phyloP scores from a whole-genome alignment of 1,140 invertebrate species.

The Macrocentrus cingulum region DNA sequence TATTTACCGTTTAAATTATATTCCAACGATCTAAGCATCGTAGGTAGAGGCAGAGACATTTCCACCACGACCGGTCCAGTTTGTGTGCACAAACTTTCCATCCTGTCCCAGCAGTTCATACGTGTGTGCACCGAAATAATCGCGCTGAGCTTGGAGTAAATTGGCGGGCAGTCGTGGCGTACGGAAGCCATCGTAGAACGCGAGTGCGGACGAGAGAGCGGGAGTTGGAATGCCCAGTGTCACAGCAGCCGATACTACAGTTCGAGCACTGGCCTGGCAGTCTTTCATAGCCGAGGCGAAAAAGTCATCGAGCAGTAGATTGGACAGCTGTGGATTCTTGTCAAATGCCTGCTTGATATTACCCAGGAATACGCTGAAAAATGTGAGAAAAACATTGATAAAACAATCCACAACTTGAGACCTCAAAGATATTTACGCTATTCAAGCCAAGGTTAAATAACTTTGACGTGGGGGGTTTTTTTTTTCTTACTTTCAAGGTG shows the following conservation, averaged over 20 bases:
- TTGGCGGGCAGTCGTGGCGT: slow-evolving; percentile 83
- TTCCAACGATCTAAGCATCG: slow-evolving; percentile 75
- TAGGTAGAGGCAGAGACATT: slow-evolving; percentile 96
- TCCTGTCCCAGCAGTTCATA: slow-evolving; percentile 89
- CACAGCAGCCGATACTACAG: slow-evolving; percentile 67
- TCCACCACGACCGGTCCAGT: slow-evolving; percentile 98
- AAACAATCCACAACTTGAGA: slow-evolving; percentile 5
- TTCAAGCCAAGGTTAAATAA: too few species aligned
- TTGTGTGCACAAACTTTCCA: slow-evolving; percentile 93
- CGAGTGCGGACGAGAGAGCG: slow-evolving; percentile 87
- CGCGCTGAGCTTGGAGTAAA: slow-evolving; percentile 91
- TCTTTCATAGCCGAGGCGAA: slow-evolving; percentile 83
- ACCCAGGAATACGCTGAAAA: slow-evolving; percentile 84
- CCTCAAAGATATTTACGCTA: neutral
- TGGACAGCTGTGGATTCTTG: slow-evolving; percentile 84
- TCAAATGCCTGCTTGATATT: slow-evolving; percentile 97
- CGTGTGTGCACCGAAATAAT: slow-evolving; percentile 99
- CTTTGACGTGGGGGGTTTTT: too few species aligned
- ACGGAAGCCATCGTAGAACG: slow-evolving; percentile 97
- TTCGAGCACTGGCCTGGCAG: slow-evolving; percentile 75
- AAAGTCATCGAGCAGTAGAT: slow-evolving; percentile 94
- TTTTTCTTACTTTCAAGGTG: neutral
- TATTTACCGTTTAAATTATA: neutral
- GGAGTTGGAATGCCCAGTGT: slow-evolving; percentile 88
- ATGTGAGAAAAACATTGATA: slow-evolving; percentile 17